Evolutionary conservation across 2,113 vertebrate genomes (phyloP).

Genomic region (Epinephelus cyanopodus): DNA sequence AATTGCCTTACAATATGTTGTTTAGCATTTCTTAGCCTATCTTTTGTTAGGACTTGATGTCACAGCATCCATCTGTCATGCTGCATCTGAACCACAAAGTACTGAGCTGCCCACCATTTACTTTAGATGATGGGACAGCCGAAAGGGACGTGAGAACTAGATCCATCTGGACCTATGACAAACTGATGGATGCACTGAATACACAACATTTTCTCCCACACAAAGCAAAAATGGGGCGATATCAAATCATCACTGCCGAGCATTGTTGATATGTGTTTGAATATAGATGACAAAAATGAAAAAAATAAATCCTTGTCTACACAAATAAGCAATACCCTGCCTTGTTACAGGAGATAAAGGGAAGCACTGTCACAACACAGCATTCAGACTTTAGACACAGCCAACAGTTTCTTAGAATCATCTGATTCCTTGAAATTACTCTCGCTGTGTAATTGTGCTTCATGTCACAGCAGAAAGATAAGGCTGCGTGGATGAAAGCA

Average conservation of each 20-base stretch:
- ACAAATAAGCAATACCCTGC: conserved; percentile 10
- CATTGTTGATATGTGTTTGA: background rate
- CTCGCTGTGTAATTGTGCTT: conserved; percentile 14
- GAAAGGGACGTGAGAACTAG: background rate
- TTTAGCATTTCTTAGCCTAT: conserved; percentile 18
- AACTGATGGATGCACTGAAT: background rate
- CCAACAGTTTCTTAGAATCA: conserved; percentile 14
- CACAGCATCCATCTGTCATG: background rate
- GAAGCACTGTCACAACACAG: conserved; percentile 8
- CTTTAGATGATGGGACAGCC: background rate
- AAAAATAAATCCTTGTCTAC: conserved; percentile 2
- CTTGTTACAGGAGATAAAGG: conserved; percentile 17
- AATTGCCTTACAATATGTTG: conserved; percentile 26
- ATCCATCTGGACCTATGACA: background rate
- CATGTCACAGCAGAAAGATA: conserved; percentile 7
- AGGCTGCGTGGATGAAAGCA: conserved; percentile 8
- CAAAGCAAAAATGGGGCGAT: background rate
- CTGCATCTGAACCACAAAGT: background rate
- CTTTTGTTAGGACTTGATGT: background rate
- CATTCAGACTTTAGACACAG: conserved; percentile 30
- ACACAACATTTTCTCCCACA: background rate
- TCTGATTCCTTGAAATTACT: conserved; percentile 28
- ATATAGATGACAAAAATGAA: background rate
- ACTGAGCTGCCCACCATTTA: background rate
- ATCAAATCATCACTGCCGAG: background rate